Evolutionary conservation across 2,797 vertebrate species (phyloP).

Genomic region (Notolabrus celidotus): DNA sequence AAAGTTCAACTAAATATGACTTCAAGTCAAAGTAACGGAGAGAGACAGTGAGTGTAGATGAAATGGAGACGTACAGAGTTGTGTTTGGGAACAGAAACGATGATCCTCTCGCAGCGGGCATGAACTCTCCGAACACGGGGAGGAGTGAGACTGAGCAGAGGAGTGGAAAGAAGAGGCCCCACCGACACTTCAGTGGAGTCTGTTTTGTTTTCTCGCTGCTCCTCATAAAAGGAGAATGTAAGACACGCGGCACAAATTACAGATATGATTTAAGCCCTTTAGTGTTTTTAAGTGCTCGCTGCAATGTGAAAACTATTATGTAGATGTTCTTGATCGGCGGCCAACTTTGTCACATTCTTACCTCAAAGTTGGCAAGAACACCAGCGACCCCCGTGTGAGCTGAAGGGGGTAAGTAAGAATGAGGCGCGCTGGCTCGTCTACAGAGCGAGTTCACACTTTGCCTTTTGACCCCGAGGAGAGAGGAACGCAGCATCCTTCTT

Average conservation of each 20-base stretch:
- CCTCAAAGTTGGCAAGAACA: slow-evolving; percentile 37
- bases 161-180: slow-evolving; percentile 26
- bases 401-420: slow-evolving; percentile 23
- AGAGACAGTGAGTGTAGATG: neutral
- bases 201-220: slow-evolving; percentile 21
- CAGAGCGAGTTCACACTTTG: slow-evolving; percentile 10
- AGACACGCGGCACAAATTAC: slow-evolving; percentile 23
- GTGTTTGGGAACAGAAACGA: slow-evolving; percentile 41
- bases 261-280: slow-evolving; percentile 24
- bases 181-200: neutral
- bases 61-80: slow-evolving; percentile 14
- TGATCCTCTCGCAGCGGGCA: slow-evolving; percentile 10
- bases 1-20: neutral
- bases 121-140: neutral
- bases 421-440: slow-evolving; percentile 39
- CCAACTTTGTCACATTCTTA: slow-evolving; percentile 57
- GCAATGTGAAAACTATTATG: slow-evolving; percentile 18
- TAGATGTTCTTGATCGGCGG: slow-evolving; percentile 14
- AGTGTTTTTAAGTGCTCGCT: slow-evolving; percentile 8
- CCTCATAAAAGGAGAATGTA: slow-evolving; percentile 29
- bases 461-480: slow-evolving; percentile 33
- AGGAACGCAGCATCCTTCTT: slow-evolving; percentile 37
- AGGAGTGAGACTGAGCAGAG: neutral
- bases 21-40: neutral
- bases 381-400: slow-evolving; percentile 21